Percentiles rank a stretch among this genome's conserved stretches.
Conservation (phyloP, 2,797 vertebrate genomes). For the Coracias cyanogaster region DNA sequence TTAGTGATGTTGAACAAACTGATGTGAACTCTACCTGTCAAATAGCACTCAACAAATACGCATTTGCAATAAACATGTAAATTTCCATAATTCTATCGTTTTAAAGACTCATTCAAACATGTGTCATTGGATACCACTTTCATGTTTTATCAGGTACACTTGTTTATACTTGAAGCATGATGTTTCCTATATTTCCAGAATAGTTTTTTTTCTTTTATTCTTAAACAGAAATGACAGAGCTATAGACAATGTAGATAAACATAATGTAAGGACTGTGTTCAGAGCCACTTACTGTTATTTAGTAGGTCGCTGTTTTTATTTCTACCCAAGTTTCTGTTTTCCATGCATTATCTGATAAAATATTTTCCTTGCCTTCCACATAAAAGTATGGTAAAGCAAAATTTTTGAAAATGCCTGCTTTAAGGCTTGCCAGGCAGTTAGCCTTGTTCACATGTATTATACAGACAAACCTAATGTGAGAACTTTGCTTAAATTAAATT, state of each 20-base stretch:
- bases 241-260: neutral
- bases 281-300: neutral
- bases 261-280: neutral
- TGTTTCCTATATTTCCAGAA: neutral
- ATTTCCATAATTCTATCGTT: slow-evolving; percentile 16
- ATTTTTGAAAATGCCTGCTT: neutral
- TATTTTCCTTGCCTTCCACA: neutral
- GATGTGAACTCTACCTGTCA: slow-evolving; percentile 8
- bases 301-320: neutral
- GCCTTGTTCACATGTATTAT: neutral
- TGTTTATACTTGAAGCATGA: neutral
- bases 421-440: neutral
- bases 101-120: neutral
- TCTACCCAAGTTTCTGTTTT: neutral
- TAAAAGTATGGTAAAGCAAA: neutral
- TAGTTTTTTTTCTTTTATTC: neutral
- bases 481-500: slow-evolving; percentile 14
- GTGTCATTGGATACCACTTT: neutral
- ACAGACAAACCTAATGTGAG: neutral
- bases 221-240: neutral
- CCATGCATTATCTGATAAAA: neutral
- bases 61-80: neutral
- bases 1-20: neutral
- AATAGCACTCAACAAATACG: slow-evolving; percentile 31
- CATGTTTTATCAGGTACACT: neutral